Evolutionary conservation across 2,797 vertebrate species (phyloP).

Genomic region (Harpagifer antarcticus): DNA sequence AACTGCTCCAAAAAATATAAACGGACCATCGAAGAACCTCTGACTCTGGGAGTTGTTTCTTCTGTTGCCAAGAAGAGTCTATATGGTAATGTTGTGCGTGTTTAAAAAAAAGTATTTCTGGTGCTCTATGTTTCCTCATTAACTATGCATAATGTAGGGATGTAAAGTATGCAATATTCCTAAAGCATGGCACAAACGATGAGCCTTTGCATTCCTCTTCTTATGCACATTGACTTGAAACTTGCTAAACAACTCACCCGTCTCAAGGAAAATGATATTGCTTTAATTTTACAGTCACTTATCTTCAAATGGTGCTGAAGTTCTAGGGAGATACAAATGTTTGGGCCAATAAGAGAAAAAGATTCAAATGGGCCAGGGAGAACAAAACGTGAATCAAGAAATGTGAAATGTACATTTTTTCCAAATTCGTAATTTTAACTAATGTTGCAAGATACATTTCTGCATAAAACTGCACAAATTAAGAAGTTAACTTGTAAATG

Average conservation of each 20-base stretch:
- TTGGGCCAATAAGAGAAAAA: neutral
- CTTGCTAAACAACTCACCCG: neutral
- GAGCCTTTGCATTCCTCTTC: neutral
- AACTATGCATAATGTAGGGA: neutral
- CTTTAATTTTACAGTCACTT: neutral
- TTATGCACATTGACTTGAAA: no score
- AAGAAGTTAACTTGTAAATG: no score
- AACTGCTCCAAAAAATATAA: conserved; percentile 89
- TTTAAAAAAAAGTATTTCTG: neutral
- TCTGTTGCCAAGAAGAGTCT: conserved; percentile 35
- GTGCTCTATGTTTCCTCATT: neutral
- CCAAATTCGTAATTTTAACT: no score
- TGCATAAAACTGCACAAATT: no score
- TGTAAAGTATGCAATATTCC: no score
- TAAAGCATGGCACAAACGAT: neutral
- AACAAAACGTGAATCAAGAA: no score
- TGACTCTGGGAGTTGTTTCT: conserved; percentile 69
- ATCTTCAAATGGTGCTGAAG: neutral
- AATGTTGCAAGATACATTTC: neutral
- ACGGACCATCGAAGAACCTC: conserved; percentile 80
- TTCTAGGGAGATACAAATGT: neutral
- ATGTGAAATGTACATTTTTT: no score
- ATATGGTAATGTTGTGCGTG: neutral
- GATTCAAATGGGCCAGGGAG: no score
- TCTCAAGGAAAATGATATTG: conserved; percentile 3